phyloP scores from a whole-genome alignment of 2,888 invertebrate species.

The Carterocephalus palaemon region DNA sequence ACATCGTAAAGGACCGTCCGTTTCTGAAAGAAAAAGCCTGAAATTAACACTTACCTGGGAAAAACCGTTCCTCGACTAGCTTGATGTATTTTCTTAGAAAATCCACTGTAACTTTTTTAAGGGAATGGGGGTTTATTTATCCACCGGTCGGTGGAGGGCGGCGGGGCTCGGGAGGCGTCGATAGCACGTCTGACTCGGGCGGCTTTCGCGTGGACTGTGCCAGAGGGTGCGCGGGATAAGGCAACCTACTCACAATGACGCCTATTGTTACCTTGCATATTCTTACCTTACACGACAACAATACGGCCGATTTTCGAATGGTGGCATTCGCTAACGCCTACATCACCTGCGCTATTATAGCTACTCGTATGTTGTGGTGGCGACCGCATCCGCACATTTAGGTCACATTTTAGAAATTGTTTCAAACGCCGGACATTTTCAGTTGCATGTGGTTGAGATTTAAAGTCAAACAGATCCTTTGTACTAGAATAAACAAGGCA shows the following conservation, averaged over 20 bases:
- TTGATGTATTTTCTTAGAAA: slow-evolving; percentile 39
- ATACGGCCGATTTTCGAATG: slow-evolving; percentile 10
- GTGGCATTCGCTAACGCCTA: no score
- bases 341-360: background rate
- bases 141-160: slow-evolving; percentile 33
- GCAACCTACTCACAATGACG: slow-evolving; percentile 10
- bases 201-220: slow-evolving; percentile 51
- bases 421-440: background rate
- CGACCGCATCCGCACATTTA: slow-evolving; percentile 15
- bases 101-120: slow-evolving; percentile 39
- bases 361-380: slow-evolving; percentile 18
- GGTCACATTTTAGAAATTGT: slow-evolving; percentile 23
- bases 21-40: no score
- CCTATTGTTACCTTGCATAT: background rate
- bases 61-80: slow-evolving; percentile 38
- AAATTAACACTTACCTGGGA: slow-evolving; percentile 38
- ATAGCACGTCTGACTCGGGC: slow-evolving; percentile 40
- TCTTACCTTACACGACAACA: slow-evolving; percentile 13
- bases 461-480: slow-evolving; percentile 10
- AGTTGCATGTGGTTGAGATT: slow-evolving; percentile 4
- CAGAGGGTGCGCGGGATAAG: slow-evolving; percentile 29
- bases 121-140: slow-evolving; percentile 29
- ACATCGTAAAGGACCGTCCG: no score
- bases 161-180: background rate
- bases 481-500: background rate